Percentiles rank a stretch among this genome's conserved stretches.
phyloP scores from a whole-genome alignment of 1,140 invertebrate species.

The Drosophila littoralis region DNA sequence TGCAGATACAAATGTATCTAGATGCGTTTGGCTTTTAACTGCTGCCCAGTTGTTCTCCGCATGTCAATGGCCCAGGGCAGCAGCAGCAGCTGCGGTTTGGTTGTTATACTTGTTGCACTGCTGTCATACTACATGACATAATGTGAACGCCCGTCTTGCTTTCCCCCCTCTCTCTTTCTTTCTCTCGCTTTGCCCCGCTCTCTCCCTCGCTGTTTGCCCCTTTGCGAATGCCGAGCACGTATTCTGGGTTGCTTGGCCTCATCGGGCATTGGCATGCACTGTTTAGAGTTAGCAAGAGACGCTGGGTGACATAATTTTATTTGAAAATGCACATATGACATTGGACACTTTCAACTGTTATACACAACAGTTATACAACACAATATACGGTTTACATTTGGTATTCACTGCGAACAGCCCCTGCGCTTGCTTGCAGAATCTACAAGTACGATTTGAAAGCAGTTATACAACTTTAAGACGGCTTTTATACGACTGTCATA shows the following conservation, averaged over 20 bases:
- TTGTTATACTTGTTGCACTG: conserved; percentile 44
- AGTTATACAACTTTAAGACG: not conserved
- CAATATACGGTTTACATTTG: not conserved
- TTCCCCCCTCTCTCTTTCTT: not conserved
- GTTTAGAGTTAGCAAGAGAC: conserved; percentile 19
- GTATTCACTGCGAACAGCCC: not conserved
- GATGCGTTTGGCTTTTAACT: conserved; percentile 12
- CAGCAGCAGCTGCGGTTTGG: conserved; percentile 10
- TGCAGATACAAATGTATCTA: conserved; percentile 63
- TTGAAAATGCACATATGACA: conserved; percentile 20
- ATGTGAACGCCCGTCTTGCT: conserved; percentile 47
- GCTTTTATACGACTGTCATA: conserved; percentile 13
- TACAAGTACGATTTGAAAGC: too few species aligned
- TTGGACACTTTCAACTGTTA: conserved; percentile 4
- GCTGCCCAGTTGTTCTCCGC: conserved; percentile 38
- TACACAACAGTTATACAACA: conserved; percentile 29
- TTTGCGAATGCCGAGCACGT: conserved; percentile 65
- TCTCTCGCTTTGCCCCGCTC: not conserved
- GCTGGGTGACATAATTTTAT: conserved; percentile 63
- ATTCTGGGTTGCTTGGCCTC: conserved; percentile 54
- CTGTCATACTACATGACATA: conserved; percentile 64
- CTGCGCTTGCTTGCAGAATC: too few species aligned
- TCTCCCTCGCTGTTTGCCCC: not conserved
- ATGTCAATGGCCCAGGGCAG: conserved; percentile 72
- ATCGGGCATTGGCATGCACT: conserved; percentile 60